Conservation (phyloP, 2,113 vertebrate genomes). For the Pterocles burchelli region DNA sequence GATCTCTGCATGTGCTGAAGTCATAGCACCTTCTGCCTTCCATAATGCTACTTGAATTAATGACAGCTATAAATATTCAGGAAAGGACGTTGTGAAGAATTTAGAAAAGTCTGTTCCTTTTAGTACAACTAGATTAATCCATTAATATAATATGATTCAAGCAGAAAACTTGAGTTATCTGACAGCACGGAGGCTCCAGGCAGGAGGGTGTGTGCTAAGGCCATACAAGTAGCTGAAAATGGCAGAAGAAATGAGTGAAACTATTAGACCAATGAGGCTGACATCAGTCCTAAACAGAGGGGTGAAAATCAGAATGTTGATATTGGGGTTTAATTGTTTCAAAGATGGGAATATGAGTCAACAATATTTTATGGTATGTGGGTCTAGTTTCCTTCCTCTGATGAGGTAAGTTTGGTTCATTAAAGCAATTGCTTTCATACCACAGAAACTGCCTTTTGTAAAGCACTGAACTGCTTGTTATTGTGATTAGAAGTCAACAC, state of each 20-base stretch:
- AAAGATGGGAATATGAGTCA: not conserved
- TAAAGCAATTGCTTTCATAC: not conserved
- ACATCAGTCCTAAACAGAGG: not conserved
- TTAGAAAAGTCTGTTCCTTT: not conserved
- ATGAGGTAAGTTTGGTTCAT: not conserved
- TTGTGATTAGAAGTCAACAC: not conserved
- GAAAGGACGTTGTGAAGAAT: not conserved
- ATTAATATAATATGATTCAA: not conserved
- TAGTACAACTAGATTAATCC: not conserved
- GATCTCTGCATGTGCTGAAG: not conserved
- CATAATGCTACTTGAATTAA: not conserved
- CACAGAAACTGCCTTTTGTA: not conserved
- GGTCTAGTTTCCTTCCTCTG: not conserved
- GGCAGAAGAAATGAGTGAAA: not conserved
- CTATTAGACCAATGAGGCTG: not conserved
- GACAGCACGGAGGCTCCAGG: not conserved
- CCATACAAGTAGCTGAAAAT: not conserved
- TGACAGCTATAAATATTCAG: not conserved
- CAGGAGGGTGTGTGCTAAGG: not conserved
- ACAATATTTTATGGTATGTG: not conserved
- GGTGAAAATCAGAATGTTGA: not conserved
- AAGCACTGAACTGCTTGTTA: not conserved
- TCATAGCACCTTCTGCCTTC: not conserved
- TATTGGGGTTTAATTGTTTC: not conserved
- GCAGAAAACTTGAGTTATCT: not conserved